These are phyloP conservation scores for Caenorhabditis briggsae DNA, from an alignment of 1,140 invertebrate genomes.

Conservation along the genomic window DNA sequence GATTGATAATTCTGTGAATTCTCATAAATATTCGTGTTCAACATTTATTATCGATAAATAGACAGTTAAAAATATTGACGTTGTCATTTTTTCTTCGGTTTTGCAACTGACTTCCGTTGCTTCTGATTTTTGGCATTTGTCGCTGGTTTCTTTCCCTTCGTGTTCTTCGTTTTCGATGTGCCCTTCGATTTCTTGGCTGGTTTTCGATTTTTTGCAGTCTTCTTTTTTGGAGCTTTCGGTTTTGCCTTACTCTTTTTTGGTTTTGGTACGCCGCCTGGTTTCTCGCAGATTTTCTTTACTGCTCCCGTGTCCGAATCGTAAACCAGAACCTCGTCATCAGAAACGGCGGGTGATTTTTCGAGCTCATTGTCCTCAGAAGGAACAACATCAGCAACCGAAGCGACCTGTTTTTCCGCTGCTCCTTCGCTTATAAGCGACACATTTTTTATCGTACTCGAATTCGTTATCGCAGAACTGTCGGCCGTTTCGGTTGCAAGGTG, in stretches of 20 bases:
- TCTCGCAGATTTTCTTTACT: not conserved
- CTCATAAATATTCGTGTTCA: too few relatives aligned
- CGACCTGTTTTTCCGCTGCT: too few relatives aligned
- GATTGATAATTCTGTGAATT: too few relatives aligned
- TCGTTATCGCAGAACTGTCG: too few relatives aligned
- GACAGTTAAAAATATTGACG: not conserved
- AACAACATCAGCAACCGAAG: too few relatives aligned
- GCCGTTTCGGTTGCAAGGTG: not conserved
- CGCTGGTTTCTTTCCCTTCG: not conserved
- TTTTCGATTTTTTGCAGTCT: not conserved
- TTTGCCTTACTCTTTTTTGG: not conserved
- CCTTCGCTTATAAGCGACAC: too few relatives aligned
- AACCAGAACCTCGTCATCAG: not conserved
- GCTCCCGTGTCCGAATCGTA: not conserved
- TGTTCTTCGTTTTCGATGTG: conserved; percentile 1
- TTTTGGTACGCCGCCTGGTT: not conserved
- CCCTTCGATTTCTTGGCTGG: not conserved
- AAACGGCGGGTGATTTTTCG: not conserved
- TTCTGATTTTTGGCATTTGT: not conserved
- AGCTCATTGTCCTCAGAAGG: too few relatives aligned
- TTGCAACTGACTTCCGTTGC: not conserved
- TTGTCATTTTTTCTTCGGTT: not conserved
- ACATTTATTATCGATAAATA: too few relatives aligned
- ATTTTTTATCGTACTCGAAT: too few relatives aligned
- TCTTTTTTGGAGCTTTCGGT: not conserved